Percentiles rank a stretch among this genome's conserved stretches.
phyloP scores from a whole-genome alignment of 2,797 vertebrate species.

The Phataginus tricuspis region DNA sequence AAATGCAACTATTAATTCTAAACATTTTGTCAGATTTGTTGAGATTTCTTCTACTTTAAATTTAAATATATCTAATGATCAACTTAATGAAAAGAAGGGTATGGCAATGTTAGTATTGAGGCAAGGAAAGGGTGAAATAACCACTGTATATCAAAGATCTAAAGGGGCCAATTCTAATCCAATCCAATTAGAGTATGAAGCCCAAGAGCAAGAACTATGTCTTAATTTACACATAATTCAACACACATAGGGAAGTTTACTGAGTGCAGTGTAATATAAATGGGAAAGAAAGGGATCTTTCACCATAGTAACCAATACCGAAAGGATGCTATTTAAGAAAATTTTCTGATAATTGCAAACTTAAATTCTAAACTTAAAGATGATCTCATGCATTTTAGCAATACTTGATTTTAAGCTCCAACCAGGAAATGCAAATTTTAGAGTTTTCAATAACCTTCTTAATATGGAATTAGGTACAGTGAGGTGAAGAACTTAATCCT shows the following conservation, averaged over 20 bases:
- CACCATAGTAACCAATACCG: not conserved
- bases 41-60: not conserved
- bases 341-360: not conserved
- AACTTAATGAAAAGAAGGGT: not conserved
- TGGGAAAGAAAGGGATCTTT: not conserved
- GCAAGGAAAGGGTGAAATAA: not conserved
- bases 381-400: not conserved
- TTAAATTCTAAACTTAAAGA: not conserved
- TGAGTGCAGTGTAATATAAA: not conserved
- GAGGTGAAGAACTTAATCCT: not conserved
- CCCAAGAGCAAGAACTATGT: not conserved
- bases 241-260: not conserved
- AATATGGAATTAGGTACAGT: not conserved
- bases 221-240: conserved; percentile 3
- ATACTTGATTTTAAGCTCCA: not conserved
- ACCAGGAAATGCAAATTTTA: not conserved
- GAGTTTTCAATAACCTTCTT: not conserved
- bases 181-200: not conserved
- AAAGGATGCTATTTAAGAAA: not conserved
- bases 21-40: not conserved
- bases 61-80: conserved; percentile 11
- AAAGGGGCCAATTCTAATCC: not conserved
- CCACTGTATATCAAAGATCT: not conserved
- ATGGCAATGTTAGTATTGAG: not conserved
- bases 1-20: conserved; percentile 34